Evolutionary conservation across 2,113 vertebrate genomes (phyloP), one percentile per base, ranked within the genome.

Genomic region (Indri indri): DNA sequence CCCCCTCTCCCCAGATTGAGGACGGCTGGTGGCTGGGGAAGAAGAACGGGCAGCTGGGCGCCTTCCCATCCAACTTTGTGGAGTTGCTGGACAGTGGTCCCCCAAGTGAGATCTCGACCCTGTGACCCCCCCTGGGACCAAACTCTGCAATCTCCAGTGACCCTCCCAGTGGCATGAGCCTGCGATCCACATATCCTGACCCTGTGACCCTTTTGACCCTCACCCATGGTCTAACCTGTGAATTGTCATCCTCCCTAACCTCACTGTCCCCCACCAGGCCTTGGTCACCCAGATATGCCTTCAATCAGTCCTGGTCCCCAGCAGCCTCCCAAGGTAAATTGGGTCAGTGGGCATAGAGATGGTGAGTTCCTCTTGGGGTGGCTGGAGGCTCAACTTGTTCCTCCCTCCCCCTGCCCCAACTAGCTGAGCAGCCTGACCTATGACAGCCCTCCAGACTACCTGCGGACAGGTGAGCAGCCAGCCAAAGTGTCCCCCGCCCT

Each of bases 11-110:
- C 73, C 97, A 99, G 99, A 99, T 99, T 98, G 99, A 99, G 98
- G 99, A 99, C 90, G 99, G 99, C 47, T 99, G 99, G 99, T 99
- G 99, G 99, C 98, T 99, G 98, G 99, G 99, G 7, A 91, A 98
- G 89, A 99, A 99, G 98, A 99, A 98, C 63, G 98, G 99, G 81
- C 98, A 98, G 96, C 91, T 99, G 47, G 99, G 99, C 92, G 99
- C 99, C n/a, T 99, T 99, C 95, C 99, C 99, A 11, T 99, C 99
- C 50, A 99, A 99, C 98, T 99, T 99, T 98, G 99, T 99, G 95
- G 98, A 99, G 97, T 99, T 99, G 98, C 98, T 99, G 97, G 95
- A 97, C 93, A 87, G 85, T 94, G 93, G 92, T 81, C 85, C 97
- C 95, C 94, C 97, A 98, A 98, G 98, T 98, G 97, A 95, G 98